Evolutionary conservation across 2,113 vertebrate genomes (phyloP).

Genomic region (Aspiorhynchus laticeps): DNA sequence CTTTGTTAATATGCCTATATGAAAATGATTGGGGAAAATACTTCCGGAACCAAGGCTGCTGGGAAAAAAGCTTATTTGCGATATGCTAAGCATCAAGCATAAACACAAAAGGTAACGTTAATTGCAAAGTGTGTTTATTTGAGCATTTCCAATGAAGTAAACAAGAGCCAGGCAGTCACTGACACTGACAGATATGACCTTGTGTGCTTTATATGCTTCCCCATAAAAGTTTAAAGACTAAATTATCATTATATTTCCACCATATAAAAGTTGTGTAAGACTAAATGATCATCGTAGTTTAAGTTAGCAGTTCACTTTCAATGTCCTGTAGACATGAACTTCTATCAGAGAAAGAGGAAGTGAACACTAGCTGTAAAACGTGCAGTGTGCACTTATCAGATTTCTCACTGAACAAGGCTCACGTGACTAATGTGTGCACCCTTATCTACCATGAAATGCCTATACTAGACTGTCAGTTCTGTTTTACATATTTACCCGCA

Average conservation of each 20-base stretch:
- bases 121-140: not conserved
- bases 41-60: too few species aligned
- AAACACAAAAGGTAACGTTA: too few species aligned
- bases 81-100: too few species aligned
- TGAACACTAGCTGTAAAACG: not conserved
- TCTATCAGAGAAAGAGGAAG: conserved; percentile 18
- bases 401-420: not conserved
- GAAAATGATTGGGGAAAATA: not conserved
- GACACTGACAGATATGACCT: conserved; percentile 13
- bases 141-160: not conserved
- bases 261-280: not conserved
- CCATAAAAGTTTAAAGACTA: not conserved
- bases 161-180: not conserved
- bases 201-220: not conserved
- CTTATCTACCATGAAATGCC: not conserved
- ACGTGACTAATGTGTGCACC: not conserved
- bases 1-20: not conserved
- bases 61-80: too few species aligned
- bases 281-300: conserved; percentile 5
- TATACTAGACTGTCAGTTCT: not conserved
- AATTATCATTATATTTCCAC: not conserved
- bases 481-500: not conserved
- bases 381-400: not conserved
- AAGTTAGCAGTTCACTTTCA: not conserved
- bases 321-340: conserved; percentile 4